These are phyloP conservation scores for Clarias fuscus DNA, from an alignment of 2,797 vertebrate species.

Conservation along the genomic window DNA sequence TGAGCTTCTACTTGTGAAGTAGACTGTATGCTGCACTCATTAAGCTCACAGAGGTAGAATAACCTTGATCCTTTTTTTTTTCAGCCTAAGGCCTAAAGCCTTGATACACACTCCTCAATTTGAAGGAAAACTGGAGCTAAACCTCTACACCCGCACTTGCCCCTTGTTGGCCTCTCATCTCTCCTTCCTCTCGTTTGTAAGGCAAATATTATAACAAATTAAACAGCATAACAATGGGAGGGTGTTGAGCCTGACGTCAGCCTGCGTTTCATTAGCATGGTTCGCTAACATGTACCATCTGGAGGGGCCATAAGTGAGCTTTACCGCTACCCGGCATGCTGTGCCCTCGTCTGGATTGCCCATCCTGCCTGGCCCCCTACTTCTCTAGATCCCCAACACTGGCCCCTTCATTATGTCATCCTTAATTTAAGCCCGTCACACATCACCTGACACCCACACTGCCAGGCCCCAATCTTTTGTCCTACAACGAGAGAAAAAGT, in stretches of 20 bases:
- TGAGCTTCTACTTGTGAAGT: slow-evolving; percentile 23
- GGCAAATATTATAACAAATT: slow-evolving; percentile 82
- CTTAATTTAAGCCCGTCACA: slow-evolving; percentile 78
- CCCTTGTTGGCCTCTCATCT: slow-evolving; percentile 28
- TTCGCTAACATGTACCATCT: slow-evolving; percentile 80
- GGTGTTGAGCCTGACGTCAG: slow-evolving; percentile 77
- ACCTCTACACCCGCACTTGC: slow-evolving; percentile 52
- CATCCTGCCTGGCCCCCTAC: slow-evolving; percentile 55
- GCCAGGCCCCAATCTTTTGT: slow-evolving; percentile 77
- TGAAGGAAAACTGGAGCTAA: slow-evolving; percentile 23
- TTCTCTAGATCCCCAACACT: slow-evolving; percentile 56
- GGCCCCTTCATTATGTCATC: slow-evolving; percentile 74
- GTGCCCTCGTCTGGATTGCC: slow-evolving; percentile 38
- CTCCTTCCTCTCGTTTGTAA: slow-evolving; percentile 70
- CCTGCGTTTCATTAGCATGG: slow-evolving; percentile 78
- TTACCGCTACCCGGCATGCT: slow-evolving; percentile 70
- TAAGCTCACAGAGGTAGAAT: slow-evolving; percentile 26
- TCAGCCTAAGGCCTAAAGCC: slow-evolving; percentile 26
- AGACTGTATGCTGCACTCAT: slow-evolving; percentile 18
- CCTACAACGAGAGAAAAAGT: slow-evolving; percentile 48
- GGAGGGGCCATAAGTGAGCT: slow-evolving; percentile 74
- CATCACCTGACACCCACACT: slow-evolving; percentile 79
- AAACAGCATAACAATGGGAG: slow-evolving; percentile 76
- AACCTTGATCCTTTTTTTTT: slow-evolving; percentile 42
- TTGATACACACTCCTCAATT: slow-evolving; percentile 22